Base-by-base conservation (phyloP, 2,888 invertebrate genomes). In the Malachius bipustulatus region DNA sequence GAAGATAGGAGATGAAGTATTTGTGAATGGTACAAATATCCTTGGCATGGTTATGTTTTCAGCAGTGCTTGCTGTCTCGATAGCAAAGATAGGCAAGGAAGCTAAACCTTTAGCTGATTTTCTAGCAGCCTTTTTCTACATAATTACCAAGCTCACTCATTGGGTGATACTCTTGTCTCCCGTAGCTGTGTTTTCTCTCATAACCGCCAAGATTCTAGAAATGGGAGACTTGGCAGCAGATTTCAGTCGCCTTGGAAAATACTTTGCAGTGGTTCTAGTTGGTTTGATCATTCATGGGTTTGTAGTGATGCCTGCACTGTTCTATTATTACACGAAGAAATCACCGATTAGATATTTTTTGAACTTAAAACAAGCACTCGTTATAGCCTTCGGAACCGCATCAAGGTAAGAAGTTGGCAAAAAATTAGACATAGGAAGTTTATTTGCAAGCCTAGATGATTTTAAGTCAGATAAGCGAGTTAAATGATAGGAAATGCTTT, bases 331-430 rank as follows among this genome's bases (percentile, higher is more conserved):
- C 37, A 75, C 73, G 1, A 59, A 73, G 39, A 69, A 70, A 48
- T 66, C 76, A 47, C 82, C 82, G 1, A 66, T 76, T 51, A 57
- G 52, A 35, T 70, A 67, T 48, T 62, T 74, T 11, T 55, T 57
- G 9, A 69, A 73, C 48, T 71, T 78, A 69, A 65, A 70, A 14
- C 74, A 75, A 55, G 80, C 81, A 3, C 59, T 80, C 41, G 71
- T 74, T 4, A 82, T 81, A 1, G 82, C 80, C 11, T 82, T 82
- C 54, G 82, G 79, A 43, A 82, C 82, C n/a, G 75, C 77, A 11
- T 80, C 80, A 14, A 80, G 81, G 74, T 73, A 60, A 47, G 35
- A 8, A 19, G 6, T 19, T 19, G n/a, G n/a, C n/a, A n/a, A n/a
- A n/a, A n/a, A n/a, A n/a, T n/a, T n/a, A n/a, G n/a, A n/a, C n/a